phyloP scores from a whole-genome alignment of 2,113 vertebrate species.

The Poeciliopsis retropinna region DNA sequence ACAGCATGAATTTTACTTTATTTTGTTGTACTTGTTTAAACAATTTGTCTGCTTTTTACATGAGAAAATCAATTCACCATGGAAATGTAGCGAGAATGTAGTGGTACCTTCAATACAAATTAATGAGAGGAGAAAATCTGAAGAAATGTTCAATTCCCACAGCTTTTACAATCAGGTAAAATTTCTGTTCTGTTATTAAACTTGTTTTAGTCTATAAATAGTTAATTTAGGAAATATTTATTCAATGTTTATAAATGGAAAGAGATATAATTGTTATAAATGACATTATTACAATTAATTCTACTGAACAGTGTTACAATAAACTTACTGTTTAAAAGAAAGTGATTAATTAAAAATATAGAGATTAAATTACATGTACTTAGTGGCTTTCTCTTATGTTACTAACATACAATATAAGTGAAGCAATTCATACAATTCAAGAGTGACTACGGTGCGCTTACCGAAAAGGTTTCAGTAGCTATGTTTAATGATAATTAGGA shows the following conservation, averaged over 20 bases:
- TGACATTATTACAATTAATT: no score
- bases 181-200: not conserved
- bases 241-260: no score
- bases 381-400: no score
- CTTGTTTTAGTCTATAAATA: no score
- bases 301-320: no score
- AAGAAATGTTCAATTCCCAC: not conserved
- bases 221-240: no score
- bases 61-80: constrained; percentile 21
- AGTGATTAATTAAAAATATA: no score
- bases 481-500: not conserved
- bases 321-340: no score
- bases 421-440: not conserved
- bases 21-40: constrained; percentile 57
- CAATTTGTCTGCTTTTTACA: constrained; percentile 64
- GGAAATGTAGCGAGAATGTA: constrained; percentile 42
- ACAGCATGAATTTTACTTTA: constrained; percentile 25
- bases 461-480: no score
- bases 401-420: not conserved
- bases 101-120: not conserved
- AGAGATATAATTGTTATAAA: no score
- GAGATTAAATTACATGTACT: not conserved
- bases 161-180: not conserved
- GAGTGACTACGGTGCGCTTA: not conserved
- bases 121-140: not conserved